A percentile compares a stretch with the other conserved stretches of the same genome.
Conservation (phyloP, 2,797 vertebrate species). For the Acipenser ruthenus region DNA sequence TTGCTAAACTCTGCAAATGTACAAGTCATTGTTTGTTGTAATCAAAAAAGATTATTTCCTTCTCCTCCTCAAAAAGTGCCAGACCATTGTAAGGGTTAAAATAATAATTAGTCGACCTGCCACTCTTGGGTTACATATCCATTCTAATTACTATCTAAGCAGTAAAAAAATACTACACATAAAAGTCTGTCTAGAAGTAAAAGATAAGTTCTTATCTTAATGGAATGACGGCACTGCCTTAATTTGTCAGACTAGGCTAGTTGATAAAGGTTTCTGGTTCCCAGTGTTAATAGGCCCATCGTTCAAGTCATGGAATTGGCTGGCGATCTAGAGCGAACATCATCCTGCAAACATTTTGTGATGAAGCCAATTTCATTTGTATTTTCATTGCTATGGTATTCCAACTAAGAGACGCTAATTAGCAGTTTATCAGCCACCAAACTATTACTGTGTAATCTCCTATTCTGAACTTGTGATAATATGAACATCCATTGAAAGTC, state of each 20-base stretch:
- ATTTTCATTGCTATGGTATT: conserved; percentile 52
- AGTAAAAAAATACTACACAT: conserved; percentile 81
- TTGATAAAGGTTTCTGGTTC: conserved; percentile 78
- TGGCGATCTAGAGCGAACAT: conserved; percentile 62
- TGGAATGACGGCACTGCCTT: conserved; percentile 92
- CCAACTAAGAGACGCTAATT: conserved; percentile 68
- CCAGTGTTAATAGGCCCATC: conserved; percentile 77
- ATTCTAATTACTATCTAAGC: conserved; percentile 85
- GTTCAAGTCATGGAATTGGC: conserved; percentile 76
- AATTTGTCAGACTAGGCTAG: conserved; percentile 91
- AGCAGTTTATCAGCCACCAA: conserved; percentile 67
- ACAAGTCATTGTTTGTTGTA: too few relatives aligned
- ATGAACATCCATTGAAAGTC: conserved; percentile 11
- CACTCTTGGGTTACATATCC: conserved; percentile 49
- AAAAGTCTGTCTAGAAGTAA: conserved; percentile 86
- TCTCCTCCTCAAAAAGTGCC: conserved; percentile 42
- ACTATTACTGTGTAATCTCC: conserved; percentile 59
- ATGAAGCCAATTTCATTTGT: conserved; percentile 69
- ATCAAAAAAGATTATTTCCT: neutral
- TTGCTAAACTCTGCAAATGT: too few relatives aligned
- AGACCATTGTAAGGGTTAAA: conserved; percentile 61
- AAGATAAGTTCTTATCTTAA: conserved; percentile 98
- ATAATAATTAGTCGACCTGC: conserved; percentile 47
- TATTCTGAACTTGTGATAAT: conserved; percentile 37
- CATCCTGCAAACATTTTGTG: conserved; percentile 66